phyloP scores from a whole-genome alignment of 2,113 vertebrate species.

The Pyxicephalus adspersus region DNA sequence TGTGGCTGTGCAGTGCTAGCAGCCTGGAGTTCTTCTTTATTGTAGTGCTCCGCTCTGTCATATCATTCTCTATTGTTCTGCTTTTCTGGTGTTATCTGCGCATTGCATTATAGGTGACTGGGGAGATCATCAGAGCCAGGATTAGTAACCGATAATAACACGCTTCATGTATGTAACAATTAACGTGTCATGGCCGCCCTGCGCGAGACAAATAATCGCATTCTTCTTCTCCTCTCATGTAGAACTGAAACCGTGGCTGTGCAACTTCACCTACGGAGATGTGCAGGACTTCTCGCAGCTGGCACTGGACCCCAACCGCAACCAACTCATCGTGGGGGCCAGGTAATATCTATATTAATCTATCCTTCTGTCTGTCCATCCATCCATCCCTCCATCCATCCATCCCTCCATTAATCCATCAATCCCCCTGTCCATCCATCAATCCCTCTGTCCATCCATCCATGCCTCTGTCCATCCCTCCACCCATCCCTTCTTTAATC shows the following conservation, averaged over 20 bases:
- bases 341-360: too few species aligned
- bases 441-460: too few species aligned
- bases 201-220: neutral
- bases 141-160: constrained; percentile 15
- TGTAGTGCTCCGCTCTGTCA: too few species aligned
- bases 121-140: neutral
- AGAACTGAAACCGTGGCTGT: constrained; percentile 93
- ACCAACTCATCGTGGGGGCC: constrained; percentile 96
- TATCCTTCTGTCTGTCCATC: too few species aligned
- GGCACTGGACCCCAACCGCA: constrained; percentile 91
- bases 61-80: too few species aligned
- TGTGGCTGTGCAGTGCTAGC: too few species aligned
- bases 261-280: constrained; percentile 85
- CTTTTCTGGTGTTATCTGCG: neutral
- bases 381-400: too few species aligned
- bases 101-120: neutral
- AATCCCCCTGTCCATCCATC: too few species aligned
- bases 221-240: constrained; percentile 56
- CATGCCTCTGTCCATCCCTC: too few species aligned
- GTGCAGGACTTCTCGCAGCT: constrained; percentile 94
- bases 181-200: neutral
- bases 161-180: neutral
- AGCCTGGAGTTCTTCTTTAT: too few species aligned
- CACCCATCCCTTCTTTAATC: too few species aligned
- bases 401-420: too few species aligned